phyloP scores from a whole-genome alignment of 1,140 invertebrate genomes.

The Orchestia grillus region DNA sequence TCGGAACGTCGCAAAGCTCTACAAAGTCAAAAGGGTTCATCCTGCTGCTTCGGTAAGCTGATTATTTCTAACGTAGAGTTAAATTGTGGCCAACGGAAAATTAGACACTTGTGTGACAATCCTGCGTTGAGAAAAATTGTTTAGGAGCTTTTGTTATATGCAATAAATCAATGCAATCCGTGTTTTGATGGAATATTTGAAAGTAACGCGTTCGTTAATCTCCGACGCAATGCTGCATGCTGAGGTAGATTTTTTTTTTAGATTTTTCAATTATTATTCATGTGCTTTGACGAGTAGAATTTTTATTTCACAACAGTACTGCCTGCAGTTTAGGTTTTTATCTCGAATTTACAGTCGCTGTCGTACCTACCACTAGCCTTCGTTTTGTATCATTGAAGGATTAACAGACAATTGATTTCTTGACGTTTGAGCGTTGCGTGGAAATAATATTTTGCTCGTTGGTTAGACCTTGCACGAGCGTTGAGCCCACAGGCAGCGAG shows the following conservation, averaged over 20 bases:
- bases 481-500: no score
- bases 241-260: not conserved
- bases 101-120: not conserved
- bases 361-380: no score
- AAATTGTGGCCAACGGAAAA: not conserved
- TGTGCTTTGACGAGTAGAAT: not conserved
- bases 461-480: no score
- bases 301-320: not conserved
- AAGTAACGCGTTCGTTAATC: not conserved
- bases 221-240: no score
- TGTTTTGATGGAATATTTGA: not conserved
- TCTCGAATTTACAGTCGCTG: no score
- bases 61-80: not conserved
- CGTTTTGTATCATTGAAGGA: no score
- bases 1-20: not conserved
- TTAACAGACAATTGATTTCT: no score
- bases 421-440: no score
- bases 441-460: no score
- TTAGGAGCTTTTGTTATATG: not conserved
- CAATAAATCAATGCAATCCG: not conserved
- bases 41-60: not conserved
- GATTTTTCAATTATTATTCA: not conserved
- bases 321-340: no score
- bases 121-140: not conserved
- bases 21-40: slow-evolving; percentile 37